Conservation (phyloP, 2,888 invertebrate genomes). For the Idaea aversata region DNA sequence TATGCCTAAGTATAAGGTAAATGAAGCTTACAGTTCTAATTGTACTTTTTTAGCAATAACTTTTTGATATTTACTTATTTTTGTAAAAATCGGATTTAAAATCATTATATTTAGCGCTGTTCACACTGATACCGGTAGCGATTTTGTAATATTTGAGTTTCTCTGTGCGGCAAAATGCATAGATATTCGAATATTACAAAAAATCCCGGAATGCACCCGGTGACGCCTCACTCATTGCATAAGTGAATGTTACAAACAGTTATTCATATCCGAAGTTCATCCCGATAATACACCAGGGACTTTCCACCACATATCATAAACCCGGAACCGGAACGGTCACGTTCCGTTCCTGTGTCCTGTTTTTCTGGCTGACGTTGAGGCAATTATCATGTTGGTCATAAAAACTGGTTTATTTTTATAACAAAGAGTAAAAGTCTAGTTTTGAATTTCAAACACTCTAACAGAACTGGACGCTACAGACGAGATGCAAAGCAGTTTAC, state of each 20-base stretch:
- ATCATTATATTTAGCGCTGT: too few species aligned
- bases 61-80: too few species aligned
- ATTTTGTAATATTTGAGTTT: too few species aligned
- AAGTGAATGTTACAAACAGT: neutral
- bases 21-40: too few species aligned
- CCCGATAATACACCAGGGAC: neutral
- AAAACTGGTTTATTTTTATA: neutral
- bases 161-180: too few species aligned
- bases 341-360: conserved; percentile 25
- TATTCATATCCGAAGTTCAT: neutral
- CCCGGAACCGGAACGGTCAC: conserved; percentile 31
- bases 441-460: neutral
- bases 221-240: neutral
- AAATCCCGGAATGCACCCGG: neutral
- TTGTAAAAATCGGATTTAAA: too few species aligned
- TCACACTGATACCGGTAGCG: too few species aligned
- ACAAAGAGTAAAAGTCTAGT: neutral
- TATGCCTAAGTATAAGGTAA: too few species aligned
- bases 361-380: conserved; percentile 25
- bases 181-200: neutral
- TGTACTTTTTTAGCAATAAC: too few species aligned
- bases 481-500: neutral
- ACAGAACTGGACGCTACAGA: neutral
- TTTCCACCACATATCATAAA: conserved; percentile 2
- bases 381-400: neutral